Evolutionary conservation across 2,113 vertebrate genomes (phyloP).

Genomic region (Archocentrus centrarchus): DNA sequence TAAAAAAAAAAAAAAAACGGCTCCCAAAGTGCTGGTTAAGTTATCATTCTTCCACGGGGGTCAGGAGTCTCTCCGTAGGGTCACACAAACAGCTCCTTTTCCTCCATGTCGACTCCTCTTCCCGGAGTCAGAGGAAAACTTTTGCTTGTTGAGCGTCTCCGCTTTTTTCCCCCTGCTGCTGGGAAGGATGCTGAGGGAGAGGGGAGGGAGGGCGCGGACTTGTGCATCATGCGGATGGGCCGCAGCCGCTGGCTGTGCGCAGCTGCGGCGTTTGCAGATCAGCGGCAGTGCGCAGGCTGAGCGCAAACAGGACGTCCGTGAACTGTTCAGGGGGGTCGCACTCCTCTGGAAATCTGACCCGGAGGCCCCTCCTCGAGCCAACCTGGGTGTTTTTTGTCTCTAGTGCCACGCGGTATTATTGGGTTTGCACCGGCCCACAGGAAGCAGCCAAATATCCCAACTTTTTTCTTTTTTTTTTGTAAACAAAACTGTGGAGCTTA

Average conservation of each 20-base stretch:
- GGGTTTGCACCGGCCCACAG: conserved; percentile 38
- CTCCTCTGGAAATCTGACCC: conserved; percentile 62
- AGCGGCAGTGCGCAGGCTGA: conserved; percentile 18
- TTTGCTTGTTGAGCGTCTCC: conserved; percentile 71
- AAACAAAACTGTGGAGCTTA: neutral
- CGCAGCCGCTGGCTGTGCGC: fast-evolving
- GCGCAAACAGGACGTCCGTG: conserved; percentile 29
- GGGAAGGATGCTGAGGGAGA: conserved; percentile 76
- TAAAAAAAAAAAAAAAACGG: neutral
- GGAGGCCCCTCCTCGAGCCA: conserved; percentile 53
- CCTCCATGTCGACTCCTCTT: conserved; percentile 68
- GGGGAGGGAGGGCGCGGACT: conserved; percentile 30
- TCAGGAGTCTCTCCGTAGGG: neutral
- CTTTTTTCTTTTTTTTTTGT: neutral
- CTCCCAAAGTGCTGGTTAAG: conserved; percentile 48
- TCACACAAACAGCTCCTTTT: conserved; percentile 50
- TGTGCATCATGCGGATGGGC: conserved; percentile 43
- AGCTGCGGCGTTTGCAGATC: neutral
- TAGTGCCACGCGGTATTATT: conserved; percentile 81
- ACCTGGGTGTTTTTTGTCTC: conserved; percentile 39
- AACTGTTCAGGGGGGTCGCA: conserved; percentile 39
- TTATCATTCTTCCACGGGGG: conserved; percentile 74
- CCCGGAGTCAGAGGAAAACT: conserved; percentile 66
- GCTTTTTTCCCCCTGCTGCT: conserved; percentile 26
- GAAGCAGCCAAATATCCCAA: conserved; percentile 7